These are phyloP conservation scores for Rhabditoides inermis DNA, from an alignment of 2,888 invertebrate species.

Conservation along the genomic window DNA sequence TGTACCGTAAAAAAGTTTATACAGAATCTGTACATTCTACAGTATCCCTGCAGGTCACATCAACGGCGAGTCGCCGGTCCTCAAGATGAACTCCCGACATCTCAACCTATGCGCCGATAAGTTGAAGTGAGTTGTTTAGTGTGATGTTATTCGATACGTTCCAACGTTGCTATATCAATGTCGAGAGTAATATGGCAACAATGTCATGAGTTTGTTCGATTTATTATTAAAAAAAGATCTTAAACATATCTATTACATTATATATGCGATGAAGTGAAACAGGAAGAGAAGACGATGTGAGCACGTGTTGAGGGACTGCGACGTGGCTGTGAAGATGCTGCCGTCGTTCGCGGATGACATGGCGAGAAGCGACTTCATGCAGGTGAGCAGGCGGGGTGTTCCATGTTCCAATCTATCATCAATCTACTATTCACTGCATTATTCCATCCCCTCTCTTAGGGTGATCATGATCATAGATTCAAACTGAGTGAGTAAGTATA, in stretches of 20 bases:
- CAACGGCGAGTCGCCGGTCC: conserved; percentile 35
- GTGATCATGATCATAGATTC: too few species aligned
- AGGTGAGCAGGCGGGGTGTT: too few species aligned
- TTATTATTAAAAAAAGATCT: neutral
- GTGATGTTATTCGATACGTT: too few species aligned
- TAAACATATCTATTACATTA: neutral
- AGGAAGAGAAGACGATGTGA: neutral
- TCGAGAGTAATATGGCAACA: neutral
- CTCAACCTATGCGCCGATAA: conserved; percentile 17
- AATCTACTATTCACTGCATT: too few species aligned
- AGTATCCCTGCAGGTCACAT: conserved; percentile 18
- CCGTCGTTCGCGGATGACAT: conserved; percentile 45
- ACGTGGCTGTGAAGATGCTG: conserved; percentile 43
- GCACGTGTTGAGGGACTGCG: conserved; percentile 33
- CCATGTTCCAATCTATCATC: too few species aligned
- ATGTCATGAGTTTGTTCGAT: neutral
- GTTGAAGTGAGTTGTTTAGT: too few species aligned
- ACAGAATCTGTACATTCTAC: neutral
- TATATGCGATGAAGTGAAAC: too few species aligned
- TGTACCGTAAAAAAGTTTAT: neutral
- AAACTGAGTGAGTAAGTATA: too few species aligned
- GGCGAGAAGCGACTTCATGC: conserved; percentile 39
- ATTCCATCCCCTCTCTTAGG: too few species aligned
- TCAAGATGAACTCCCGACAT: conserved; percentile 24
- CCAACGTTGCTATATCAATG: too few species aligned